A percentile compares a stretch with the other conserved stretches of the same genome.
These are phyloP conservation scores for Lathronympha strigana DNA, from an alignment of 2,888 invertebrate genomes.

Conservation along the genomic window DNA sequence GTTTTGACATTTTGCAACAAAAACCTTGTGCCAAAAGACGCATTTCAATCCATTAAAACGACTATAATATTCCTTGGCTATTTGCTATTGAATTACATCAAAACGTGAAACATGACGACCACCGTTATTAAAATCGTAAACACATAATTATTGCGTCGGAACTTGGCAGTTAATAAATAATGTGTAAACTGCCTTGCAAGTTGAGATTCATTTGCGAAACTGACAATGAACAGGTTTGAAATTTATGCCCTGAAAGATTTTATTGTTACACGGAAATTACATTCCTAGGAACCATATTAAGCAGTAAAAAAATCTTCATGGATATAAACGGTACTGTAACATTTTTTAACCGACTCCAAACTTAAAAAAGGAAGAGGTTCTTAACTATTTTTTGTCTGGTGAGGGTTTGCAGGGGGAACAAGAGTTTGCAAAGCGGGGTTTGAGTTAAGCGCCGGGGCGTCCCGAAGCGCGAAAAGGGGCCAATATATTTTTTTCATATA, in stretches of 20 bases:
- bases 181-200: background rate
- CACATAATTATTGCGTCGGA: slow-evolving; percentile 18
- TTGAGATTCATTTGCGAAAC: slow-evolving; percentile 12
- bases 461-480: no score
- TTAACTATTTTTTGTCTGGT: no score
- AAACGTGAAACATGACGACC: slow-evolving; percentile 13
- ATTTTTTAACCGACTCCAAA: no score
- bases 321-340: no score
- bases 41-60: slow-evolving; percentile 32
- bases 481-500: no score
- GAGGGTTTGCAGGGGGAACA: no score
- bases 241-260: background rate
- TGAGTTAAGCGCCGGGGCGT: no score
- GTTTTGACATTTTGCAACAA: slow-evolving; percentile 28
- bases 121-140: slow-evolving; percentile 22
- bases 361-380: no score
- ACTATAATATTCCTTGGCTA: slow-evolving; percentile 22
- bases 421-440: no score
- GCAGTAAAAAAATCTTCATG: no score
- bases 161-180: slow-evolving; percentile 15
- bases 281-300: background rate
- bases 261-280: background rate
- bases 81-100: slow-evolving; percentile 28
- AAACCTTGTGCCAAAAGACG: slow-evolving; percentile 36
- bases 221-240: slow-evolving; percentile 8